Conservation (phyloP, 2,888 invertebrate genomes). For the Strigamia transsilvanica region DNA sequence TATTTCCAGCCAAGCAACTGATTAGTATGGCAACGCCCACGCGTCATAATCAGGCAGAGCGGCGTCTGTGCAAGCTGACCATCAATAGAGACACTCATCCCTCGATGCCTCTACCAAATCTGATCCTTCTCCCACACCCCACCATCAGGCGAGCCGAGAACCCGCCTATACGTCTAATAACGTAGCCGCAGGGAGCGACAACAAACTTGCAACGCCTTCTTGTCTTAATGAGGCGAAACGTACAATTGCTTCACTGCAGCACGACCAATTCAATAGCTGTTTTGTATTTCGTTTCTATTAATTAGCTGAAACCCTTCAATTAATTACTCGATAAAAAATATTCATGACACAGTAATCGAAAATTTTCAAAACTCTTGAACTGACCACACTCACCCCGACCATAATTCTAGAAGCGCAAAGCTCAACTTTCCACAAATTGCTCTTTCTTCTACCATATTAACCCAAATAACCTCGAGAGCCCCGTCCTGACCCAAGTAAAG, state of each 20-base stretch:
- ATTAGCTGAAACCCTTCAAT: neutral
- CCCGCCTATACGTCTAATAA: neutral
- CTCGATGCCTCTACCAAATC: neutral
- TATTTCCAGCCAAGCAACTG: too few relatives aligned
- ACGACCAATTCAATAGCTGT: neutral
- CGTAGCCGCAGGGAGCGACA: neutral
- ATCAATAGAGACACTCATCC: slow-evolving; percentile 3
- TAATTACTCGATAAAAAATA: neutral
- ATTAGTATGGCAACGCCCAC: neutral
- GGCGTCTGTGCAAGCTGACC: neutral
- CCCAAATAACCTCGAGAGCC: slow-evolving; percentile 1
- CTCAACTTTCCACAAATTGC: slow-evolving; percentile 8
- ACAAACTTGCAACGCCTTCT: slow-evolving; percentile 2
- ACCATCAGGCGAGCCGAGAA: neutral
- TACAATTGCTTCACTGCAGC: neutral
- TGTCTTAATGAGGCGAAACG: neutral
- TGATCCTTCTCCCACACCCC: slow-evolving; percentile 2
- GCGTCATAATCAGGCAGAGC: neutral
- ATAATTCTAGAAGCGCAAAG: neutral
- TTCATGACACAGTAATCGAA: neutral
- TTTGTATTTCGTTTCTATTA: neutral
- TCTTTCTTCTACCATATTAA: slow-evolving; percentile 8
- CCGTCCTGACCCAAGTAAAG: slow-evolving; percentile 3
- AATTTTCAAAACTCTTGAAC: neutral
- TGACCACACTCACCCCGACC: neutral